These are phyloP conservation scores for Crambe crambe DNA, from an alignment of 37 sponge, comb jelly and placozoan species.

Conservation along the genomic window DNA sequence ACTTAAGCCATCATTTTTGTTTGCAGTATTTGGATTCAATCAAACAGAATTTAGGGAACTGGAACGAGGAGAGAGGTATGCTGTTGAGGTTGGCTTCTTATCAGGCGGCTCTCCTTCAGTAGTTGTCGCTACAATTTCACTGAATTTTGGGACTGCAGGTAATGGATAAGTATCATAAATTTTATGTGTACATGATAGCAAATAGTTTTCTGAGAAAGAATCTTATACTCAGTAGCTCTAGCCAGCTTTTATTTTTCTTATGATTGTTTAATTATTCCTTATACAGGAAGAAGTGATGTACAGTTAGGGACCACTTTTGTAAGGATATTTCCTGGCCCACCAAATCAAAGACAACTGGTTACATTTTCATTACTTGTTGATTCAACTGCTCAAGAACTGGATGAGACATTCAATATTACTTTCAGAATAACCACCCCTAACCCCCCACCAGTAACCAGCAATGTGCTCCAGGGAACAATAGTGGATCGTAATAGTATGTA, in stretches of 20 bases:
- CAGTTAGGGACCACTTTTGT: neutral
- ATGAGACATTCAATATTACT: neutral
- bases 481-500: no score
- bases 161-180: neutral
- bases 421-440: neutral
- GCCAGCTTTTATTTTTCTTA: no score
- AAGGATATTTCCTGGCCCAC: neutral
- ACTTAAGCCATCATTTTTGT: no score
- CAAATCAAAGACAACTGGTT: neutral
- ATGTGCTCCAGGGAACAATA: no score
- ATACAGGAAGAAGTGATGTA: no score
- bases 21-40: conserved; percentile 14
- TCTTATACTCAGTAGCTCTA: no score
- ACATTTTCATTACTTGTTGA: neutral
- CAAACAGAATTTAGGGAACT: neutral
- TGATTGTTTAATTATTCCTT: no score
- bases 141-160: neutral
- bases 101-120: neutral
- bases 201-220: no score
- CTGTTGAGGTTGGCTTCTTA: neutral
- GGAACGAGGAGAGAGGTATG: neutral
- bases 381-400: conserved; percentile 2
- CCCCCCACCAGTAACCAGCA: no score
- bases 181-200: no score
- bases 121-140: neutral